Evolutionary conservation across 1,140 invertebrate genomes (phyloP).

Genomic region (Drosophila pseudoananassae): DNA sequence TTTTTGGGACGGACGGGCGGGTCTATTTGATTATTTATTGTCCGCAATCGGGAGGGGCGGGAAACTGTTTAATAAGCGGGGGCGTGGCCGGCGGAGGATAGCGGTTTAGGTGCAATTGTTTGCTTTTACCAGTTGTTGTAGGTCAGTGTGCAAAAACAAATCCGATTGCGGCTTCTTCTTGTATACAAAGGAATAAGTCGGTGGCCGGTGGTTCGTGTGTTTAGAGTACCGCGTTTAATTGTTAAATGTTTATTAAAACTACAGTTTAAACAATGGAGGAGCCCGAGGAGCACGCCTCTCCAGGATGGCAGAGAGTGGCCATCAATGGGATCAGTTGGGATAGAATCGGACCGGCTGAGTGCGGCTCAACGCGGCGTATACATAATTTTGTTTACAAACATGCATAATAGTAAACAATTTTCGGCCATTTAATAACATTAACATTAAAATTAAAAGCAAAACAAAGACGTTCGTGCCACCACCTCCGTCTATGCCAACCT

Average conservation of each 20-base stretch:
- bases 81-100: constrained; percentile 1
- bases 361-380: constrained; percentile 67
- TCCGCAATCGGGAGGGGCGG: constrained; percentile 22
- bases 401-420: constrained; percentile 82
- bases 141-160: constrained; percentile 83
- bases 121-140: constrained; percentile 76
- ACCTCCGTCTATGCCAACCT: constrained; percentile 51
- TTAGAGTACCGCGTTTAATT: constrained; percentile 80
- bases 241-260: constrained; percentile 82
- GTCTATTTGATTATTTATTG: constrained; percentile 77
- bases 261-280: constrained; percentile 73
- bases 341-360: constrained; percentile 41
- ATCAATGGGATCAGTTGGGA: constrained; percentile 62
- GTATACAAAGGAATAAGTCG: constrained; percentile 50
- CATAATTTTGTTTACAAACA: constrained; percentile 83
- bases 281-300: constrained; percentile 1
- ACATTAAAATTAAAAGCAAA: constrained; percentile 81
- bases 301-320: constrained; percentile 19
- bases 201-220: constrained; percentile 50
- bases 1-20: constrained; percentile 17
- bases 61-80: constrained; percentile 60
- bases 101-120: constrained; percentile 67
- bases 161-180: constrained; percentile 58
- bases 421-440: constrained; percentile 83
- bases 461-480: constrained; percentile 40